These are phyloP conservation scores for Litocranius walleri DNA, from an alignment of 2,113 vertebrate genomes.

Conservation along the genomic window DNA sequence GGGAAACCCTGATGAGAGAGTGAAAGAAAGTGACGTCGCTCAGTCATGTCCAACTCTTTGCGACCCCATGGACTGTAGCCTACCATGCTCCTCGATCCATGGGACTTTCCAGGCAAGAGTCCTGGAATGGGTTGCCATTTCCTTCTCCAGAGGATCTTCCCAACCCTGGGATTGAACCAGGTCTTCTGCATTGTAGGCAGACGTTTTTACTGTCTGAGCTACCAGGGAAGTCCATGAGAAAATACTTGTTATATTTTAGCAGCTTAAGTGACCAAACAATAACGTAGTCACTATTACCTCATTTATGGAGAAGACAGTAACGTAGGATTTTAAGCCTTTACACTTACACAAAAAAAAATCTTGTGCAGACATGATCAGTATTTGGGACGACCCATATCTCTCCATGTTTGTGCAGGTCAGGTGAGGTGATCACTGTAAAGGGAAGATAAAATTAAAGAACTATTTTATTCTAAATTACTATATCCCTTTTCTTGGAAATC, in stretches of 20 bases:
- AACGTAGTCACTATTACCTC: not conserved
- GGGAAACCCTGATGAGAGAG: not conserved
- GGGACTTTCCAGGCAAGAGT: not conserved
- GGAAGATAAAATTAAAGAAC: not conserved
- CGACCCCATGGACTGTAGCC: not conserved
- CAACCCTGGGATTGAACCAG: rapidly evolving
- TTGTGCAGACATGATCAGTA: slow-evolving; percentile 92
- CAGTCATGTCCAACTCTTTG: not conserved
- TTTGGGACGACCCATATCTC: slow-evolving; percentile 95
- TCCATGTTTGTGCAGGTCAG: slow-evolving; percentile 93
- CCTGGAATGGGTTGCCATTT: not conserved
- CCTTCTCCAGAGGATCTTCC: not conserved
- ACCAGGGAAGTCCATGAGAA: not conserved
- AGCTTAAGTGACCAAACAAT: not conserved
- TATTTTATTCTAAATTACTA: not conserved
- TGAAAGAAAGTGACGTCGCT: not conserved
- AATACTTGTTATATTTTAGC: not conserved
- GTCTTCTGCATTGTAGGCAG: not conserved
- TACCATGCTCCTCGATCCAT: not conserved
- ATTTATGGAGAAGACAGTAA: not conserved
- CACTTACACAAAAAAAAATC: slow-evolving; percentile 96
- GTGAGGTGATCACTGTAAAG: slow-evolving; percentile 89
- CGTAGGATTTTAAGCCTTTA: not conserved
- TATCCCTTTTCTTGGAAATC: not conserved
- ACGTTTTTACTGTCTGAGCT: not conserved